phyloP scores from a whole-genome alignment of 2,113 vertebrate species.

The Ceyx cyanopectus region DNA sequence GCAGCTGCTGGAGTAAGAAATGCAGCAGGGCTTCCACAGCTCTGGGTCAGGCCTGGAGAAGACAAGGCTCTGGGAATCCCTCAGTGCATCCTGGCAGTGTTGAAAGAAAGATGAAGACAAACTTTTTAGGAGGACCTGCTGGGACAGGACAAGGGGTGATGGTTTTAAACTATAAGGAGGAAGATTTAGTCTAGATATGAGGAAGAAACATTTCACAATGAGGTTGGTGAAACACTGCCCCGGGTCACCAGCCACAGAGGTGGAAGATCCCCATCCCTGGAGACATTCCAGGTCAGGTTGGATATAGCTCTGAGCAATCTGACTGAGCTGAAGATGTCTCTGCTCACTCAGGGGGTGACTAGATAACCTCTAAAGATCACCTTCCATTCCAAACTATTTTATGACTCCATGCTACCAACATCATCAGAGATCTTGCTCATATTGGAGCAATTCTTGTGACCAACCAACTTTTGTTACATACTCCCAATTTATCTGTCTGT shows the following conservation, averaged over 20 bases:
- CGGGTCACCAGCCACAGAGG: no score
- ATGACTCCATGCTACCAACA: not conserved
- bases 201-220: not conserved
- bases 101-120: not conserved
- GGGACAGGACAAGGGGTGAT: not conserved
- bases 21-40: accelerated
- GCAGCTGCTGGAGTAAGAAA: not conserved
- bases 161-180: not conserved
- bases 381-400: not conserved
- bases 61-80: not conserved
- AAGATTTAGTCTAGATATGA: not conserved
- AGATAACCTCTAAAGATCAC: not conserved
- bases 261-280: not conserved
- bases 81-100: not conserved
- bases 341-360: not conserved
- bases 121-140: not conserved
- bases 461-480: not conserved
- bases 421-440: not conserved
- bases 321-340: not conserved
- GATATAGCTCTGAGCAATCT: not conserved
- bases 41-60: not conserved
- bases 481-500: not conserved
- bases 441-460: not conserved
- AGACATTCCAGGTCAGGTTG: not conserved
- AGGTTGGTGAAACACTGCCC: not conserved